These are phyloP conservation scores for Helogale parvula DNA, from an alignment of 2,113 vertebrate species.

Conservation along the genomic window DNA sequence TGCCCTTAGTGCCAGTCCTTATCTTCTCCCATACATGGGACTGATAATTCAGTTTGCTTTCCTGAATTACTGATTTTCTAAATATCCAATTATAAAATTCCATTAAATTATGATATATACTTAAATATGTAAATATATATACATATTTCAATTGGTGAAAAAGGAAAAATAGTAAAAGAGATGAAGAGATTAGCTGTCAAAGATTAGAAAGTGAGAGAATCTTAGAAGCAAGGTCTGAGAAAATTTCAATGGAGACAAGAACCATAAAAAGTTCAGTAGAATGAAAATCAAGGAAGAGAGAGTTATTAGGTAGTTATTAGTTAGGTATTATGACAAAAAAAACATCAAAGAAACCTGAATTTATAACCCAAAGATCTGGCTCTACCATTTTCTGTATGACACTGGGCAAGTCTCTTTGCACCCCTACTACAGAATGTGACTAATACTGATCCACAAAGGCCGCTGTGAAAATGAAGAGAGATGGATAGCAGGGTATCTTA, in stretches of 20 bases:
- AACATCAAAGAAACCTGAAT: not conserved
- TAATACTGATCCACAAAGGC: not conserved
- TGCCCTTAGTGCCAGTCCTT: not conserved
- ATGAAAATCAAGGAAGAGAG: not conserved
- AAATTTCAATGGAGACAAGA: conserved; percentile 20
- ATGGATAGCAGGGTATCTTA: not conserved
- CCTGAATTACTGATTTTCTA: not conserved
- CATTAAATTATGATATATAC: not conserved
- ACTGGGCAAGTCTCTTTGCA: not conserved
- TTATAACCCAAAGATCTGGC: not conserved
- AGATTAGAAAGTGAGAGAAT: not conserved
- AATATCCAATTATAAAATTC: not conserved
- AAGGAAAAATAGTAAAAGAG: conserved; percentile 5
- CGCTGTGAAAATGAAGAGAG: not conserved
- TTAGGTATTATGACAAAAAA: not conserved
- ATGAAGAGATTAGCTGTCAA: not conserved
- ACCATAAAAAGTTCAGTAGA: not conserved
- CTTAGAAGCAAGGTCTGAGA: not conserved
- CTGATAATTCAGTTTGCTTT: not conserved
- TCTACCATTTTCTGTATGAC: not conserved
- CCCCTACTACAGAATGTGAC: not conserved
- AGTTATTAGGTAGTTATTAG: not conserved
- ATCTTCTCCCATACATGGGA: not conserved
- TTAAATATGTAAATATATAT: not conserved
- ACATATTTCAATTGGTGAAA: conserved; percentile 8